phyloP scores from a whole-genome alignment of 2,113 vertebrate species.

The Dryoscopus gambensis region DNA sequence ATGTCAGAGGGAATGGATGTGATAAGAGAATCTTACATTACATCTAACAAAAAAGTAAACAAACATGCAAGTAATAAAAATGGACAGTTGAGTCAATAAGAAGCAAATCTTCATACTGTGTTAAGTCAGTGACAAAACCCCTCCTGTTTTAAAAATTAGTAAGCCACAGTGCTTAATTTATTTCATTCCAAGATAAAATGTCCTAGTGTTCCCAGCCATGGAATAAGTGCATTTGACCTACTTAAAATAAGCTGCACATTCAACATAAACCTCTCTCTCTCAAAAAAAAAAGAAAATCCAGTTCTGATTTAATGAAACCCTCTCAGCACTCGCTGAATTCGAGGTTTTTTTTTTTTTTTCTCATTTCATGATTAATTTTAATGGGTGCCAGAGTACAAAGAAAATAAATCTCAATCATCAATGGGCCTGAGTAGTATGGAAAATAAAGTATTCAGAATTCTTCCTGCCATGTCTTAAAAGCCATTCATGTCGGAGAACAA shows the following conservation, averaged over 20 bases:
- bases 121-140: conserved; percentile 70
- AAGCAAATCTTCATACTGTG: conserved; percentile 98
- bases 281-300: not conserved
- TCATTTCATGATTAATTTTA: conserved; percentile 44
- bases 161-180: conserved; percentile 46
- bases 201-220: conserved; percentile 28
- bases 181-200: conserved; percentile 36
- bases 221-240: conserved; percentile 44
- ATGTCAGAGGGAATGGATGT: conserved; percentile 90
- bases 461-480: conserved; percentile 36
- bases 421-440: conserved; percentile 34
- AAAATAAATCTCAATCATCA: conserved; percentile 24
- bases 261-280: conserved; percentile 40
- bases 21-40: conserved; percentile 88
- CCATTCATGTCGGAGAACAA: conserved; percentile 48
- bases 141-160: conserved; percentile 20
- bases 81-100: conserved; percentile 86
- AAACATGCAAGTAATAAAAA: conserved; percentile 94
- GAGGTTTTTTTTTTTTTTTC: not conserved
- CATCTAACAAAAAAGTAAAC: conserved; percentile 88
- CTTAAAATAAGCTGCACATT: conserved; percentile 43
- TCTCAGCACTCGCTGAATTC: conserved; percentile 13
- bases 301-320: conserved; percentile 46
- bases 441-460: conserved; percentile 45
- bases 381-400: conserved; percentile 53